A percentile compares a stretch with the other conserved stretches of the same genome.
Evolutionary conservation across 2,113 vertebrate genomes (phyloP).

Genomic region (Paramormyrops kingsleyae): DNA sequence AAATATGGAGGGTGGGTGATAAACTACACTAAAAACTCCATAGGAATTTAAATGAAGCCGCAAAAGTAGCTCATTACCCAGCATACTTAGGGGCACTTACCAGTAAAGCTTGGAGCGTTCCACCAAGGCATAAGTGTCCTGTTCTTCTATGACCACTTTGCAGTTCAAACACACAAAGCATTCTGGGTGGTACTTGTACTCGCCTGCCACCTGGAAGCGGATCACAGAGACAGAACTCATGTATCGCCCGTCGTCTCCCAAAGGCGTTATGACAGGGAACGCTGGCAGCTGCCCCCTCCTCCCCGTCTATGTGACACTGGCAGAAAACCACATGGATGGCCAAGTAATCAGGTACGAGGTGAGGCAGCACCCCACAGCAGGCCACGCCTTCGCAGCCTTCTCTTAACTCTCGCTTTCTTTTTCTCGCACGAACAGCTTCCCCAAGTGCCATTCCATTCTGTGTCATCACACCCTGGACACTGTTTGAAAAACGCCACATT

Average conservation of each 20-base stretch:
- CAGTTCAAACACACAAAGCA: slow-evolving; percentile 93
- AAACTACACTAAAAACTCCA: neutral
- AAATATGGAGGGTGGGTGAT: neutral
- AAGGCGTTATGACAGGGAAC: neutral
- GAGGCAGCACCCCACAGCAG: slow-evolving; percentile 12
- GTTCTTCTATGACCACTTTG: slow-evolving; percentile 89
- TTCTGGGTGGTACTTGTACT: slow-evolving; percentile 95
- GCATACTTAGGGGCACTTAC: slow-evolving; percentile 54
- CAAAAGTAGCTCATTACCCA: neutral
- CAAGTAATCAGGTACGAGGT: slow-evolving; percentile 44
- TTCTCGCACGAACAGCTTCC: neutral
- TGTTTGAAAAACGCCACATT: neutral
- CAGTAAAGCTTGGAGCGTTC: slow-evolving; percentile 87
- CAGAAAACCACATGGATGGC: slow-evolving; percentile 50
- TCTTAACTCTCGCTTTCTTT: neutral
- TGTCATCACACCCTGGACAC: neutral
- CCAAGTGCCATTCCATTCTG: neutral
- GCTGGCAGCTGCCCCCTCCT: neutral
- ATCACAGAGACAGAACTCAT: slow-evolving; percentile 8
- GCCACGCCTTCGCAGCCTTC: neutral
- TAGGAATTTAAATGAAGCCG: neutral
- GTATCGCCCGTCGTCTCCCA: neutral
- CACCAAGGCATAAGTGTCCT: slow-evolving; percentile 86
- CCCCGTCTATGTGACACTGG: slow-evolving; percentile 24
- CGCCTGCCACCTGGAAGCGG: slow-evolving; percentile 81